Conservation (phyloP, 2,888 invertebrate species). For the Melanostoma mellinum region DNA sequence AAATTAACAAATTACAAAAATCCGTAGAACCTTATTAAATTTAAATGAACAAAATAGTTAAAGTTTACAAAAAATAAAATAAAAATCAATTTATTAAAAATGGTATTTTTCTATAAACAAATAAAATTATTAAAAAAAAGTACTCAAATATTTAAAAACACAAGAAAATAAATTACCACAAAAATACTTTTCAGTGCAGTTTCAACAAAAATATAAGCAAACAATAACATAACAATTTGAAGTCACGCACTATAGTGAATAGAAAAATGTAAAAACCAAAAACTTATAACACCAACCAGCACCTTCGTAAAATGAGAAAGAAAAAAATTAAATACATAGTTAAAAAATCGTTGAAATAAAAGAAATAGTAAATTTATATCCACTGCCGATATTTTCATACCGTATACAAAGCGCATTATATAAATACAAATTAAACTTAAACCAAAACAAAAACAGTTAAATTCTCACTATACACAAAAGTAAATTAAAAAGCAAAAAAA, state of each 20-base stretch:
- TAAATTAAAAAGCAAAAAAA: slow-evolving; percentile 12
- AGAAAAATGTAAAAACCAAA: slow-evolving; percentile 19
- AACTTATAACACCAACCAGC: slow-evolving; percentile 62
- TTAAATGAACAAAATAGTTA: slow-evolving; percentile 60
- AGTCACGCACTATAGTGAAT: slow-evolving; percentile 40
- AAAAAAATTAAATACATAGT: slow-evolving; percentile 9
- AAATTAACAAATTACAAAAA: slow-evolving; percentile 21
- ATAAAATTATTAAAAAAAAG: slow-evolving; percentile 15
- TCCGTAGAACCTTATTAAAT: slow-evolving; percentile 53
- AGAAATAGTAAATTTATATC: slow-evolving; percentile 71
- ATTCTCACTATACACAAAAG: slow-evolving; percentile 37
- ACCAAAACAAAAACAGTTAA: slow-evolving; percentile 25
- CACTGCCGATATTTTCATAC: slow-evolving; percentile 73
- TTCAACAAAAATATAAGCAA: slow-evolving; percentile 29
- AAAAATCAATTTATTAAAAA: slow-evolving; percentile 11
- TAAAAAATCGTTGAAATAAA: slow-evolving; percentile 43
- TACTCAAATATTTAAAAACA: slow-evolving; percentile 45
- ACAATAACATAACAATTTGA: slow-evolving; percentile 18
- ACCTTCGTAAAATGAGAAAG: slow-evolving; percentile 41
- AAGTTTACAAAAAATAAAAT: slow-evolving; percentile 59
- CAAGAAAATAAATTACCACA: slow-evolving; percentile 46
- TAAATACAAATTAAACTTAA: slow-evolving; percentile 16
- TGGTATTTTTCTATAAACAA: slow-evolving; percentile 60
- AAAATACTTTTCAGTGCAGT: slow-evolving; percentile 51
- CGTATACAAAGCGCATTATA: slow-evolving; percentile 66